phyloP scores from a whole-genome alignment of 2,797 vertebrate genomes.

The Poecilia picta region DNA sequence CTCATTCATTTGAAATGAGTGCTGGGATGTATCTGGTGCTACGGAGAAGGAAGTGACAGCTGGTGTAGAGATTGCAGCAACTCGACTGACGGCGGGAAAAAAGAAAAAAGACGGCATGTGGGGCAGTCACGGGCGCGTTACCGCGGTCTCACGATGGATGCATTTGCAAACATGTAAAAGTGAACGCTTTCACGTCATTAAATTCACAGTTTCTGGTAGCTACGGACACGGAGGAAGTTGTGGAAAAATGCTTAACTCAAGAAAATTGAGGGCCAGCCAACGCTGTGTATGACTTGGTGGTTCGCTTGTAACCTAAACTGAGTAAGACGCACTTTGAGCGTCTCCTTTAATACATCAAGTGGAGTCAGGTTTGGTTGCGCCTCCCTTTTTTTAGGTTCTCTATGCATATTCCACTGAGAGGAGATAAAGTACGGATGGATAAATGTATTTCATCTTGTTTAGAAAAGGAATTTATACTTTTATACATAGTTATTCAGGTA shows the following conservation, averaged over 20 bases:
- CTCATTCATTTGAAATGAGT: constrained; percentile 67
- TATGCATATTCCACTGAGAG: too few relatives aligned
- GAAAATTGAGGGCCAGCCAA: neutral
- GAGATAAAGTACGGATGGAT: neutral
- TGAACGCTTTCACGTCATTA: neutral
- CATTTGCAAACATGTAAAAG: neutral
- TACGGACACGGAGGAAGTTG: too few relatives aligned
- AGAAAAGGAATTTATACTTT: neutral
- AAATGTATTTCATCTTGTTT: neutral
- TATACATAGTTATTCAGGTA: neutral
- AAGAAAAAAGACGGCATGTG: constrained; percentile 6
- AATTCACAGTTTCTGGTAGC: neutral
- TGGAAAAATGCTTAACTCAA: neutral
- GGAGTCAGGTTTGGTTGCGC: neutral
- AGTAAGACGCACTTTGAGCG: neutral
- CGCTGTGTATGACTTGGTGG: neutral
- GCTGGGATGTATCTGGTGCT: constrained; percentile 35
- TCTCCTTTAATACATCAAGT: neutral
- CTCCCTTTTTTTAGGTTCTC: neutral
- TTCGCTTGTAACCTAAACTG: neutral
- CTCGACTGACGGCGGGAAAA: constrained; percentile 10
- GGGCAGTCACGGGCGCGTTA: constrained; percentile 3
- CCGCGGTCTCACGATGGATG: neutral
- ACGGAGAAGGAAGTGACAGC: constrained; percentile 52
- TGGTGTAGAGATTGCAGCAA: constrained; percentile 41